Percentiles rank a stretch among this genome's conserved stretches.
phyloP scores from a whole-genome alignment of 2,113 vertebrate species.

The Toxotes jaculatrix region DNA sequence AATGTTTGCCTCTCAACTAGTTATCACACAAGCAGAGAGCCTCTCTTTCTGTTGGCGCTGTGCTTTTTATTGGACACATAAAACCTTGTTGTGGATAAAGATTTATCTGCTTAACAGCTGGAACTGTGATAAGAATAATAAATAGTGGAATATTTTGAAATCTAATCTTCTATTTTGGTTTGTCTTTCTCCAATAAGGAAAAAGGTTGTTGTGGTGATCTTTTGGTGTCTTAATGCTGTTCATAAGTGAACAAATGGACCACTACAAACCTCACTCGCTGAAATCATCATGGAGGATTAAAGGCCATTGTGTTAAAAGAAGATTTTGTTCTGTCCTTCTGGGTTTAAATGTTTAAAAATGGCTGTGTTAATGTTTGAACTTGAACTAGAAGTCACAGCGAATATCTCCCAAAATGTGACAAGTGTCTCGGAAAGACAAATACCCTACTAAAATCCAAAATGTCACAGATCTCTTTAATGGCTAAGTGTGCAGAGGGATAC shows the following conservation, averaged over 20 bases:
- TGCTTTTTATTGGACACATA: constrained; percentile 31
- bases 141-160: neutral
- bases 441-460: constrained; percentile 15
- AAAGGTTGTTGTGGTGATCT: neutral
- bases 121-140: neutral
- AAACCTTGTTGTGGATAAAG: constrained; percentile 10
- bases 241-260: neutral
- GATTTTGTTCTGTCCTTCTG: neutral
- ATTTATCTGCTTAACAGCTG: neutral
- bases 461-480: constrained; percentile 26
- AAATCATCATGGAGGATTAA: neutral
- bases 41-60: constrained; percentile 20
- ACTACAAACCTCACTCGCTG: constrained; percentile 3
- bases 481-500: neutral
- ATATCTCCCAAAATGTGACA: neutral
- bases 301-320: neutral
- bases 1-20: constrained; percentile 58
- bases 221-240: neutral
- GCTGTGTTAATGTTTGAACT: constrained; percentile 1
- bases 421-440: constrained; percentile 4
- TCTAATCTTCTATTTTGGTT: constrained; percentile 1
- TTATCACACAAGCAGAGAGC: constrained; percentile 35
- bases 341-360: neutral
- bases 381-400: neutral
- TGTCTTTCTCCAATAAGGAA: neutral